A percentile compares a stretch with the other conserved stretches of the same genome.
These are phyloP conservation scores for Protobothrops mucrosquamatus DNA, from an alignment of 2,113 vertebrate genomes.

Conservation along the genomic window DNA sequence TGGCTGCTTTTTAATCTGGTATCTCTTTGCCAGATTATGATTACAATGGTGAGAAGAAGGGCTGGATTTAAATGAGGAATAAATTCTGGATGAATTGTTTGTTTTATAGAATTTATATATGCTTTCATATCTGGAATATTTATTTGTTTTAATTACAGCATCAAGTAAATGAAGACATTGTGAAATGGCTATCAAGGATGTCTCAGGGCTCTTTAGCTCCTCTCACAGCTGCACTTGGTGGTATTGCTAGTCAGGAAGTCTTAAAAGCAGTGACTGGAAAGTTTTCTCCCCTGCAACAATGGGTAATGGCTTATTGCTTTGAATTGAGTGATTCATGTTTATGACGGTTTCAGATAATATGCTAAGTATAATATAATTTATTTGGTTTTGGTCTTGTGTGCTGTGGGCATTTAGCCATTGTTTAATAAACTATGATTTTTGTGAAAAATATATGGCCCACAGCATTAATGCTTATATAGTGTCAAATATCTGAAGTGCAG, in stretches of 20 bases:
- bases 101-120: neutral
- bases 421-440: neutral
- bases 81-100: neutral
- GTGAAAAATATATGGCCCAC: neutral
- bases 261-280: slow-evolving; percentile 97
- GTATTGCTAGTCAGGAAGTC: slow-evolving; percentile 92
- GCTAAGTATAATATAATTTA: neutral
- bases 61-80: neutral
- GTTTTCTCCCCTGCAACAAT: slow-evolving; percentile 95
- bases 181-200: slow-evolving; percentile 84
- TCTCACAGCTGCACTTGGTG: slow-evolving; percentile 88
- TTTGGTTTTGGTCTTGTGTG: neutral
- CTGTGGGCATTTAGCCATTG: neutral
- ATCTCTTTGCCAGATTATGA: neutral
- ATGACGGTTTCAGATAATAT: neutral
- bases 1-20: neutral
- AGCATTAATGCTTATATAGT: neutral
- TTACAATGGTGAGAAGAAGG: neutral
- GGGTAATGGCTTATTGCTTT: slow-evolving; percentile 75
- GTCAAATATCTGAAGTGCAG: neutral
- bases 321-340: neutral
- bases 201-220: slow-evolving; percentile 85
- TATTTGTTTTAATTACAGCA: slow-evolving; percentile 63
- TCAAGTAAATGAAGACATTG: slow-evolving; percentile 77
- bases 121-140: neutral